Conservation (phyloP, 2,888 invertebrate species). For the Hanleya hanleyi region DNA sequence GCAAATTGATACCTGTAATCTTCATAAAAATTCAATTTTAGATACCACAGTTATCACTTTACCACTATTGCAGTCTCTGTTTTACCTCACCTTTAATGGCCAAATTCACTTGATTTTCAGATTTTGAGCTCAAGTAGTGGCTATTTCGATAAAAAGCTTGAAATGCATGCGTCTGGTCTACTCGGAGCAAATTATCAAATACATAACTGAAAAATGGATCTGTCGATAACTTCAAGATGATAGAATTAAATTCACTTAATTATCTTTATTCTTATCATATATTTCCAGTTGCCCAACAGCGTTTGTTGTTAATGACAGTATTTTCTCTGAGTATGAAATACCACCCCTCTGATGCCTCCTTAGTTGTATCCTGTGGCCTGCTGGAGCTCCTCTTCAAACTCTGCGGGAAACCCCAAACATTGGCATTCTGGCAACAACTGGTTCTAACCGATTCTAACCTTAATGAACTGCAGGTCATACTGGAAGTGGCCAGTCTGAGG, state of each 20-base stretch:
- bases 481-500: slow-evolving; percentile 75
- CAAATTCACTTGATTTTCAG: too few species aligned
- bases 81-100: too few species aligned
- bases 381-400: slow-evolving; percentile 75
- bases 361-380: slow-evolving; percentile 77
- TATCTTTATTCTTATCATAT: slow-evolving; percentile 24
- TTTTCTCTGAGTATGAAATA: slow-evolving; percentile 78
- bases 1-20: too few species aligned
- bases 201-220: too few species aligned
- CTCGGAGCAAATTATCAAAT: too few species aligned
- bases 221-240: background rate
- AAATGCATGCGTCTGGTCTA: too few species aligned
- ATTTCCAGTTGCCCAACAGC: slow-evolving; percentile 66
- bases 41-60: too few species aligned
- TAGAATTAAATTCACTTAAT: too few species aligned
- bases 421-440: slow-evolving; percentile 52
- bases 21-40: too few species aligned
- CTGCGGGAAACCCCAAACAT: slow-evolving; percentile 53
- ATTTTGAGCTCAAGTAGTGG: too few species aligned
- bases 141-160: too few species aligned
- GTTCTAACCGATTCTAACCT: slow-evolving; percentile 48
- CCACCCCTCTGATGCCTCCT: slow-evolving; percentile 77
- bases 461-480: slow-evolving; percentile 55
- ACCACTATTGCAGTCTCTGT: too few species aligned
- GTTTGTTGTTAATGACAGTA: slow-evolving; percentile 76